phyloP scores from a whole-genome alignment of 2,797 vertebrate genomes.

The Molothrus aeneus region DNA sequence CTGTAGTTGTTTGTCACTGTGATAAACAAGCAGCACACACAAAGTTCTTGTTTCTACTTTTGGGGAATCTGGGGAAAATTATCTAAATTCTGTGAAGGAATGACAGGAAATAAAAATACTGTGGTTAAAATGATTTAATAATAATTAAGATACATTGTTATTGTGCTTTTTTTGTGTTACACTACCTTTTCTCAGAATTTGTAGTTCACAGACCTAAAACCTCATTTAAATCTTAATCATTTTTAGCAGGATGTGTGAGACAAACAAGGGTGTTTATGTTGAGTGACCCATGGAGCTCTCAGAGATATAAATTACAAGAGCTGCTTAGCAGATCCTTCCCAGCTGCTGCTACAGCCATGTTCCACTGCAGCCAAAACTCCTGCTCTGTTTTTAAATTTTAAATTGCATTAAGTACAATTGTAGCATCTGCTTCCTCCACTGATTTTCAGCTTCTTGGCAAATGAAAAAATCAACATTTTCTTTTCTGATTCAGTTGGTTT shows the following conservation, averaged over 20 bases:
- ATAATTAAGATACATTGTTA: neutral
- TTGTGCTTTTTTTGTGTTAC: neutral
- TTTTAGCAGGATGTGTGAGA: slow-evolving; percentile 30
- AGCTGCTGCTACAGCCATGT: neutral
- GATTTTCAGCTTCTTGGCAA: neutral
- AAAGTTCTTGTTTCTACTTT: neutral
- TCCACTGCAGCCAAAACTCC: neutral
- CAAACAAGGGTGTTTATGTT: slow-evolving; percentile 15
- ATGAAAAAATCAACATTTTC: neutral
- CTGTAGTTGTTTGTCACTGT: accelerated
- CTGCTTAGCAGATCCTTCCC: slow-evolving; percentile 4
- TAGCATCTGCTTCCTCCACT: neutral
- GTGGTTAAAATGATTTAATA: too few relatives aligned
- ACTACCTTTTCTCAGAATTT: neutral
- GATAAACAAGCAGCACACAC: neutral
- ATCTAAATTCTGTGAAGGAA: neutral
- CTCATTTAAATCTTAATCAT: slow-evolving; percentile 18
- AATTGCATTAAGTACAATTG: neutral
- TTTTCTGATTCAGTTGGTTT: neutral
- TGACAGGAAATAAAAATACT: neutral
- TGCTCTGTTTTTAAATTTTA: neutral
- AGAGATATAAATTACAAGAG: neutral
- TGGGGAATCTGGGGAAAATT: neutral
- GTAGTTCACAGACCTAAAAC: neutral
- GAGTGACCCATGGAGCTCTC: neutral